Conservation (phyloP, 2,797 vertebrate genomes). For the Mus minutoides region DNA sequence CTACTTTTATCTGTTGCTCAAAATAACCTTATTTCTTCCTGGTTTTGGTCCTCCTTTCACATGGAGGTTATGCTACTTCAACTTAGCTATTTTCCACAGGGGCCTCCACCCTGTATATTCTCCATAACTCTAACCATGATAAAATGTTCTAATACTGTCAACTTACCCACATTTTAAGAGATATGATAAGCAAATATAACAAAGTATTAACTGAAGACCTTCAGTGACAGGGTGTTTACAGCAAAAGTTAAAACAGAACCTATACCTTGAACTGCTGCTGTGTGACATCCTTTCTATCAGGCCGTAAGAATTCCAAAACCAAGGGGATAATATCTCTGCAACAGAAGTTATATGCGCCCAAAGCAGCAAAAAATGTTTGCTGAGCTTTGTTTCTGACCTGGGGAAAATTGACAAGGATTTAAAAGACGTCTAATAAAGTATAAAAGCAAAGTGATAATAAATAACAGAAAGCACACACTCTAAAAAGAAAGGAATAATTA, state of each 20-base stretch:
- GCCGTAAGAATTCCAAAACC: constrained; percentile 93
- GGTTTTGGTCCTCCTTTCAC: not conserved
- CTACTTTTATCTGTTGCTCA: not conserved
- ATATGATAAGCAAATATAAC: not conserved
- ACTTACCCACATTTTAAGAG: not conserved
- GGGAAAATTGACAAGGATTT: constrained; percentile 54
- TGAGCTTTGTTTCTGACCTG: constrained; percentile 98
- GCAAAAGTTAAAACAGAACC: not conserved
- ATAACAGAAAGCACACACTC: not conserved
- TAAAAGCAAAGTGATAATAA: constrained; percentile 47
- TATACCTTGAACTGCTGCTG: constrained; percentile 98
- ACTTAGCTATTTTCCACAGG: not conserved
- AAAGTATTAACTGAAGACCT: not conserved
- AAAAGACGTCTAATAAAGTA: constrained; percentile 32
- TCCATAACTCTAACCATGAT: not conserved
- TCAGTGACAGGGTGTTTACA: not conserved
- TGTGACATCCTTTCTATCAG: constrained; percentile 91
- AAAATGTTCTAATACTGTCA: not conserved
- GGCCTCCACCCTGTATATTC: not conserved
- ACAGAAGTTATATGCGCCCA: constrained; percentile 98
- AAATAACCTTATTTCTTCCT: not conserved
- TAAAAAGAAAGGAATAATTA: constrained; percentile 17
- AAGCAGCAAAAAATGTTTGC: constrained; percentile 94
- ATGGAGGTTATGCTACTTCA: not conserved
- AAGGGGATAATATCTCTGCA: constrained; percentile 97